Percentiles rank a stretch among this genome's conserved stretches.
These are phyloP conservation scores for Eulemur rubriventer DNA, from an alignment of 2,797 vertebrate species.

Conservation along the genomic window DNA sequence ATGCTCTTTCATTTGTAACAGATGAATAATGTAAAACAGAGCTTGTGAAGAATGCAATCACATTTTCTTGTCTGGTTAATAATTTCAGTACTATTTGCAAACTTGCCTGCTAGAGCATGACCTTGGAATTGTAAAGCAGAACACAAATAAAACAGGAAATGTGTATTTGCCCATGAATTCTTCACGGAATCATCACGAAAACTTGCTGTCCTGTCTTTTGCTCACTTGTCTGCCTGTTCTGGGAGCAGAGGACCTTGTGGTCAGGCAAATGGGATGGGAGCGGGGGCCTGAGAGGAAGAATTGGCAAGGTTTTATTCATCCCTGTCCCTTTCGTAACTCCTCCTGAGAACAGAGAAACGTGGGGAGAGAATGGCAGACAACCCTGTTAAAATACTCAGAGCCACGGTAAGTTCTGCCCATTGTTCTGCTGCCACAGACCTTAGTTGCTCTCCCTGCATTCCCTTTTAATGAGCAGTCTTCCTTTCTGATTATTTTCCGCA, in stretches of 20 bases:
- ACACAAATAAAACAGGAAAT: background rate
- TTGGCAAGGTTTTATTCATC: background rate
- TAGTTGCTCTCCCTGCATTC: background rate
- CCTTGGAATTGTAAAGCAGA: background rate
- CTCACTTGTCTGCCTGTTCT: background rate
- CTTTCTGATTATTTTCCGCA: background rate
- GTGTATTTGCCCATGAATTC: background rate
- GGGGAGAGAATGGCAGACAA: background rate
- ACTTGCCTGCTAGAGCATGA: background rate
- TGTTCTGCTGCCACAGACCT: background rate
- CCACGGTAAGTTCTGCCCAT: background rate
- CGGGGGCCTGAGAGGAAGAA: background rate
- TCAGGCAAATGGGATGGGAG: background rate
- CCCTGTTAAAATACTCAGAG: background rate
- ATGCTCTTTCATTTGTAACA: background rate
- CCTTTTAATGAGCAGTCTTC: background rate
- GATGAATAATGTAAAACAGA: background rate
- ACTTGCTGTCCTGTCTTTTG: background rate
- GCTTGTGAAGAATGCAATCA: background rate
- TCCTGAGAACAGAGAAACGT: background rate
- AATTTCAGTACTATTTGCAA: slow-evolving; percentile 30
- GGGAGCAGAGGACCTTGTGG: background rate
- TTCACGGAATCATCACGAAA: background rate
- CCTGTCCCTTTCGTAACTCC: background rate
- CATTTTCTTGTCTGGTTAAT: slow-evolving; percentile 24